These are phyloP conservation scores for Entomobrya multifasciata DNA, from an alignment of 2,888 invertebrate species.

Conservation along the genomic window DNA sequence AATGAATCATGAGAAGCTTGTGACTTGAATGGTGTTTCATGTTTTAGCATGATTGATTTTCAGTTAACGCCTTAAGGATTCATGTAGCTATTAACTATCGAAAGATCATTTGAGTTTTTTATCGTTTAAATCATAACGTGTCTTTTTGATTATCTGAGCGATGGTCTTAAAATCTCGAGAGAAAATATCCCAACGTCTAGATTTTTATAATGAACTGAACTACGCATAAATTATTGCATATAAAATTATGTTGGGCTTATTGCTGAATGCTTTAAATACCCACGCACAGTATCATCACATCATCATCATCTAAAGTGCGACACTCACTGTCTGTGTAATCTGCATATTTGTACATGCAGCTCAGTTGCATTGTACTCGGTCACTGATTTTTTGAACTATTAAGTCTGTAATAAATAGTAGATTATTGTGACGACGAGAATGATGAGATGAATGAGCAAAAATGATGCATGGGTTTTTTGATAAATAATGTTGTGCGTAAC, in stretches of 20 bases:
- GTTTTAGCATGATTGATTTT: slow-evolving; percentile 66
- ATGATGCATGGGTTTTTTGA: slow-evolving; percentile 48
- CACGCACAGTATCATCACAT: neutral
- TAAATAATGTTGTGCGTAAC: slow-evolving; percentile 55
- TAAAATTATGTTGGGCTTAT: neutral
- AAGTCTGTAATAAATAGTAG: slow-evolving; percentile 8
- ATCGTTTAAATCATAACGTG: slow-evolving; percentile 2
- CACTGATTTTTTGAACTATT: slow-evolving; percentile 46
- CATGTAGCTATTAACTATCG: neutral
- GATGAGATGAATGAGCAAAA: slow-evolving; percentile 23
- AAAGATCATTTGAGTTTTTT: slow-evolving; percentile 8
- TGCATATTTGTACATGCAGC: slow-evolving; percentile 3
- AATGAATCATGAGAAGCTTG: slow-evolving; percentile 18
- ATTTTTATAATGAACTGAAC: no score
- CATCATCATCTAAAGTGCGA: slow-evolving; percentile 1
- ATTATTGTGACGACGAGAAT: slow-evolving; percentile 3
- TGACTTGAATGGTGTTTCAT: slow-evolving; percentile 46
- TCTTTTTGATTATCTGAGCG: slow-evolving; percentile 8
- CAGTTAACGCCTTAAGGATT: slow-evolving; percentile 67
- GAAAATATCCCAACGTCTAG: no score
- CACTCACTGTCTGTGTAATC: neutral
- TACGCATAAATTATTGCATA: no score
- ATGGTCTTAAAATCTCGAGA: neutral
- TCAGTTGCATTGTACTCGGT: slow-evolving; percentile 45
- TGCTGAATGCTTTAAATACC: slow-evolving; percentile 23